phyloP scores from a whole-genome alignment of 92 coral and sea anemone genomes.

The Porites rus region DNA sequence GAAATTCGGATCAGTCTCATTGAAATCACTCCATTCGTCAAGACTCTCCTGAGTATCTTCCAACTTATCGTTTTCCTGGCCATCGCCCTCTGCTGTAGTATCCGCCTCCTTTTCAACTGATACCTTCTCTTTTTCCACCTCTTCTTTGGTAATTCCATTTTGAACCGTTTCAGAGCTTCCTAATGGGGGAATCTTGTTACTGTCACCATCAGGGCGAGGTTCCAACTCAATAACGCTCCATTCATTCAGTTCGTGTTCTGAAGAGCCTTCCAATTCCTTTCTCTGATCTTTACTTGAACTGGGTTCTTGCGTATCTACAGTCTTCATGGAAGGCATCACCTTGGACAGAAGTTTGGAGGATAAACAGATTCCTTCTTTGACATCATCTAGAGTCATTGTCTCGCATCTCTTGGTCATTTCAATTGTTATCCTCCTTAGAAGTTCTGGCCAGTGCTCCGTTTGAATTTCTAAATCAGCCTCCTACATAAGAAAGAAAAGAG shows the following conservation, averaged over 20 bases:
- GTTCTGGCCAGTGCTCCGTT: conserved; percentile 97
- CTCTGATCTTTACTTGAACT: conserved; percentile 23
- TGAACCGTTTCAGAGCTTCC: conserved; percentile 30
- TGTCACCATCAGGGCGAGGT: background rate
- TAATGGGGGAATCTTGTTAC: conserved; percentile 14
- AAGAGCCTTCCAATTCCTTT: conserved; percentile 47
- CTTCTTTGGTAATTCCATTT: conserved; percentile 1
- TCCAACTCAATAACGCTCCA: conserved; percentile 39
- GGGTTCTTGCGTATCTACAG: conserved; percentile 35
- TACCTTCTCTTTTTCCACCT: conserved; percentile 5
- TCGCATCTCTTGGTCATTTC: conserved; percentile 92
- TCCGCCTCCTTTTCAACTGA: conserved; percentile 6
- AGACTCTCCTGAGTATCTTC: conserved; percentile 36
- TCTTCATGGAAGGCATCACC: conserved; percentile 93
- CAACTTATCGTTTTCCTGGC: conserved; percentile 14
- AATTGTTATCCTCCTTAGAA: conserved; percentile 80
- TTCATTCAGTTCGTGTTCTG: conserved; percentile 37
- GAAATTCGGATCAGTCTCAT: conserved; percentile 22
- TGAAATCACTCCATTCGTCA: conserved; percentile 71
- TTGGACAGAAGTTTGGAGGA: conserved; percentile 96
- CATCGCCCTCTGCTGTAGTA: background rate
- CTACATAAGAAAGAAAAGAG: conserved; percentile 36
- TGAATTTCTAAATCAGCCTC: conserved; percentile 96
- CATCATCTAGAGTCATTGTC: conserved; percentile 78
- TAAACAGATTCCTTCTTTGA: conserved; percentile 87